These are phyloP conservation scores for Lycorma delicatula DNA, from an alignment of 1,140 invertebrate species.

Conservation along the genomic window DNA sequence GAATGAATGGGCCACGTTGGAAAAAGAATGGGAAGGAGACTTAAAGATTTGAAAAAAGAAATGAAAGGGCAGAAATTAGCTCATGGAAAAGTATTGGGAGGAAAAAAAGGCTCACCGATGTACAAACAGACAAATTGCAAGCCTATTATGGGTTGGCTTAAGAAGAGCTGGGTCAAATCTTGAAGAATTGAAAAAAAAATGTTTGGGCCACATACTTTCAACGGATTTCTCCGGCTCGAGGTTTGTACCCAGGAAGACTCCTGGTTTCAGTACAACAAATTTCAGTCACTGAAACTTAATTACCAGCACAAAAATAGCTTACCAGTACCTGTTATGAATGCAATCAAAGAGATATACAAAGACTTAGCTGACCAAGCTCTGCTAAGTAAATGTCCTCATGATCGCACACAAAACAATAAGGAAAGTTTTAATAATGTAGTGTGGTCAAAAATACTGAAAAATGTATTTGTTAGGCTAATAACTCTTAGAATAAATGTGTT, in stretches of 20 bases:
- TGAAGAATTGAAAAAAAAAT: constrained; percentile 23
- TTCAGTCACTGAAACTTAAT: neutral
- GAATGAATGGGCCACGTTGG: constrained; percentile 27
- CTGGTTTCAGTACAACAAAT: constrained; percentile 19
- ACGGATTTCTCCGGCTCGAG: constrained; percentile 21
- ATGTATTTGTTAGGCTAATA: no score
- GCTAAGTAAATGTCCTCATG: constrained; percentile 24
- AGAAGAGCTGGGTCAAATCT: constrained; percentile 13
- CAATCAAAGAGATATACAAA: constrained; percentile 23
- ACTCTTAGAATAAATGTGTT: no score
- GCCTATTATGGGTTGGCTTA: constrained; percentile 26
- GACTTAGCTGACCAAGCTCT: constrained; percentile 25
- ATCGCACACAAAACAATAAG: constrained; percentile 25
- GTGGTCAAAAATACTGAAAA: constrained; percentile 23
- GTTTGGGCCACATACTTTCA: constrained; percentile 26
- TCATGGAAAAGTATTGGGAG: constrained; percentile 10
- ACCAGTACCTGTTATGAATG: constrained; percentile 3
- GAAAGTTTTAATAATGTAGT: constrained; percentile 26
- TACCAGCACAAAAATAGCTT: constrained; percentile 12
- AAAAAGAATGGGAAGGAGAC: constrained; percentile 27
- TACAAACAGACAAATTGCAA: constrained; percentile 23
- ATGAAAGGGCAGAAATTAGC: constrained; percentile 12
- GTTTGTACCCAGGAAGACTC: constrained; percentile 24
- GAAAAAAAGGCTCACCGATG: constrained; percentile 23
- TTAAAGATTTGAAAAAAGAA: constrained; percentile 15